These are phyloP conservation scores for Malacosoma neustria DNA, from an alignment of 2,888 invertebrate species.

Conservation along the genomic window DNA sequence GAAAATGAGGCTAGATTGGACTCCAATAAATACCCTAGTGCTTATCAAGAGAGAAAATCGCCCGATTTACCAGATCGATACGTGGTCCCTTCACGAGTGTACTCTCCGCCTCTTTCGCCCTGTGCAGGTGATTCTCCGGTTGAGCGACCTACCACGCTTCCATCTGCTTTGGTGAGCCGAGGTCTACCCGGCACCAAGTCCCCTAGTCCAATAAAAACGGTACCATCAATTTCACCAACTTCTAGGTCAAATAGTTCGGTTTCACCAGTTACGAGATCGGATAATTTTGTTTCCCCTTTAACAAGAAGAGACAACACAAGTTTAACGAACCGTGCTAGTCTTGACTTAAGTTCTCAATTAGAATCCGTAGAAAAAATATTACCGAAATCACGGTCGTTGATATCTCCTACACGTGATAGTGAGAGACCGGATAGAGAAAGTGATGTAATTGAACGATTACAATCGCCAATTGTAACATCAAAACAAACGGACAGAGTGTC, in stretches of 20 bases:
- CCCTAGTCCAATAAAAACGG: slow-evolving; percentile 59
- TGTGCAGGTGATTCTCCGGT: slow-evolving; percentile 75
- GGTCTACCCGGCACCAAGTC: slow-evolving; percentile 49
- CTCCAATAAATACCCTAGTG: slow-evolving; percentile 41
- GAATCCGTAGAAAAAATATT: slow-evolving; percentile 30
- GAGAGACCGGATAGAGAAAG: slow-evolving; percentile 21
- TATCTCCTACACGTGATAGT: slow-evolving; percentile 36
- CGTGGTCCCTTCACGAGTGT: slow-evolving; percentile 58
- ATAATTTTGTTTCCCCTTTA: slow-evolving; percentile 32
- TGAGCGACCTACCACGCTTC: slow-evolving; percentile 58
- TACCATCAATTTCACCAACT: slow-evolving; percentile 39
- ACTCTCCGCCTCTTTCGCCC: slow-evolving; percentile 69
- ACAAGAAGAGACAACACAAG: slow-evolving; percentile 35
- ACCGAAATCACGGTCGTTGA: slow-evolving; percentile 29
- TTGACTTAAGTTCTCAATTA: slow-evolving; percentile 22
- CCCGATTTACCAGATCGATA: slow-evolving; percentile 51
- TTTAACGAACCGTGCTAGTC: slow-evolving; percentile 31
- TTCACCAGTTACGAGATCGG: slow-evolving; percentile 38
- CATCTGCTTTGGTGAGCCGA: slow-evolving; percentile 49
- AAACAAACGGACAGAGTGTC: slow-evolving; percentile 38
- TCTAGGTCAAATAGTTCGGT: slow-evolving; percentile 35
- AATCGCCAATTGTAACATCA: slow-evolving; percentile 20
- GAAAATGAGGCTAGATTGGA: slow-evolving; percentile 49
- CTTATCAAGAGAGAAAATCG: slow-evolving; percentile 52
- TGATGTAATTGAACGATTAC: slow-evolving; percentile 26